Evolutionary conservation across 1,140 invertebrate species (phyloP).

Genomic region (Drosophila kepulauana): DNA sequence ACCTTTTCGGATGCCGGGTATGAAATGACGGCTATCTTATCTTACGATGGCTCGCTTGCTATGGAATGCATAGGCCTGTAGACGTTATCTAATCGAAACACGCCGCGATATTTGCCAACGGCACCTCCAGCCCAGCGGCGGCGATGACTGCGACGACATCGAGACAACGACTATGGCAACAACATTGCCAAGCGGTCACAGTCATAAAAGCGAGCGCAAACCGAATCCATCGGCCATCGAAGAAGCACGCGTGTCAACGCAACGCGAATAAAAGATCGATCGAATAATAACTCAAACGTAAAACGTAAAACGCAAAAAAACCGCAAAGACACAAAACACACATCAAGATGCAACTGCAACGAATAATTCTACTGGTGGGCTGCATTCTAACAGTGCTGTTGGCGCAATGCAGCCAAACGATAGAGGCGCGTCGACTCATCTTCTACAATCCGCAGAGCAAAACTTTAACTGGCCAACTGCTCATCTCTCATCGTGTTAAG

Average conservation of each 20-base stretch:
- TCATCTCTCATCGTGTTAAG: slow-evolving; percentile 56
- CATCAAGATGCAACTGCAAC: slow-evolving; percentile 52
- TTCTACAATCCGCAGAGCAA: slow-evolving; percentile 62
- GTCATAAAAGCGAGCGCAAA: slow-evolving; percentile 55
- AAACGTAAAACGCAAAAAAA: too few relatives aligned
- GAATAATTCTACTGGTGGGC: slow-evolving; percentile 39
- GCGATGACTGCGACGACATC: too few relatives aligned
- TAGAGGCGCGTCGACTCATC: slow-evolving; percentile 57
- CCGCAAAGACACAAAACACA: background rate
- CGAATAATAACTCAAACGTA: background rate
- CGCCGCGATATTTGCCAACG: slow-evolving; percentile 23
- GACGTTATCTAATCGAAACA: slow-evolving; percentile 35
- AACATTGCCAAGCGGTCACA: slow-evolving; percentile 40
- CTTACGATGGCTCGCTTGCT: background rate
- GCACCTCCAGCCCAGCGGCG: background rate
- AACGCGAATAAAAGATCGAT: background rate
- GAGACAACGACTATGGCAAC: slow-evolving; percentile 41
- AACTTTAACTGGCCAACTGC: slow-evolving; percentile 62
- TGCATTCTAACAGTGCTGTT: slow-evolving; percentile 47
- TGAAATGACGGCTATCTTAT: slow-evolving; percentile 31
- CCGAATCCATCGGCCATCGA: background rate
- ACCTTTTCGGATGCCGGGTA: background rate
- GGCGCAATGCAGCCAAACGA: slow-evolving; percentile 27
- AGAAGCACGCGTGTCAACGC: background rate
- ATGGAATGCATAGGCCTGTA: slow-evolving; percentile 16